Evolutionary conservation across 2,888 invertebrate genomes (phyloP), one percentile per base, ranked within the genome.

Genomic region (Laothoe populi): DNA sequence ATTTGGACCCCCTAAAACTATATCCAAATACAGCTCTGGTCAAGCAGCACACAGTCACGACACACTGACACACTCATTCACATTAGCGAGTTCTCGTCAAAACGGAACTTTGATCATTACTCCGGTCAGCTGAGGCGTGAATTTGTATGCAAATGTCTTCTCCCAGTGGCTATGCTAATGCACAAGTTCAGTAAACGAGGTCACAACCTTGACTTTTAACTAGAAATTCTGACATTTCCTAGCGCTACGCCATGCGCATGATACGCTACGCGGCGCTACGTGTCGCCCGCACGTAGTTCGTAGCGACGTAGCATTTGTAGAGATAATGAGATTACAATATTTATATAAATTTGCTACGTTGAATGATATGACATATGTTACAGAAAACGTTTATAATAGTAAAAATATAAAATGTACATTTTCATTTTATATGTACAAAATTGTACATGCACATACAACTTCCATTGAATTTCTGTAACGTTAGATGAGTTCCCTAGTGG

Each of bases 61-160:
- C 53, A 53, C 31, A 35, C 53, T 53, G 35, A 53, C 53, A 53
- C 53, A 53, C 53, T 53, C 53, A 35, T 19, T 11, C 19, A 11
- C 35, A 53, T 53, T 53, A 53, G 53, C 53, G 19, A 53, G 44
- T 42, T 35, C n/a, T 42, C 58, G 58, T 58, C 13, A 58, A 58
- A 40, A 23, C 42, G 8, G 10, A 31, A 23, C 58, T 40, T 42
- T 16, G 58, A 58, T 58, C 40, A 42, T 58, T 42, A 35, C 53
- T 35, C 35, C 16, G 35, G 31, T 16, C 35, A 19, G 53, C 19
- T 11, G 53, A 35, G 19, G 31, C 53, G 53, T 53, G 53, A 53
- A 53, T 53, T 53, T 53, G 35, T 53, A 53, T 53, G 53, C 53
- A 53, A 53, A 53, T 53, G 19, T 19, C 31, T 35, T 19, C 53